Base-by-base conservation (phyloP, 2,113 vertebrate genomes). In the Vireo altiloquus region DNA sequence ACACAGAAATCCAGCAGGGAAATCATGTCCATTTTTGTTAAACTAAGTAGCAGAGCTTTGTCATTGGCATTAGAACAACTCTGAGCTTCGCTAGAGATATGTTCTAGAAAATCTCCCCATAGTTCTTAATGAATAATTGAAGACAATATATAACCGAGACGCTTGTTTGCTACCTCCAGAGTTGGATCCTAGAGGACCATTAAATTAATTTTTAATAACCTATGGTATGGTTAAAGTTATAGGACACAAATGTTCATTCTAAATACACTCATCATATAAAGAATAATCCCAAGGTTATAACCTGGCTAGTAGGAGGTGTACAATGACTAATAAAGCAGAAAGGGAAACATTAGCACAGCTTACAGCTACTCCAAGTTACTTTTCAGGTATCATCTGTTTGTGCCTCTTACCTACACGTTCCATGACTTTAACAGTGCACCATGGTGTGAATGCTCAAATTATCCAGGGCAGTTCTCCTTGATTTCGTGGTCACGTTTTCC, bases 191-290 rank as follows among this genome's bases (percentile, higher is more conserved):
- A 39, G 46, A 94, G 90, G 95, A 90, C 76, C 72, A 90, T 63
- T 96, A 90, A 75, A 97, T 96, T 94, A 91, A 94, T 93, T 97
- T 96, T 96, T 95, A 96, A 97, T 96, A 92, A 88, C 5, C 1
- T 69, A 92, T 47, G 82, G 69, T 81, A 88, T n/a, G 44, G 85
- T 83, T 93, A 74, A 96, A 94, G 71, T 85, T 69, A 93, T 18
- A 69, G 69, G 42, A 76, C 11, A 54, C 33, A 77, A 87, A 90
- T 76, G 75, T 84, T 94, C 37, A 23, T 82, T 91, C 49, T 75
- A 89, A 94, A 76, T 46, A 68, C 31, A 31, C 42, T 88, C 31
- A 49, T 74, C 3, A 5, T 42, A 78, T 59, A 66, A 82, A 85
- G 65, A 77, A 91, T 35, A 84, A 94, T 76, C 57, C 61, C 60